These are phyloP conservation scores for Patagioenas fasciata DNA, from an alignment of 2,113 vertebrate genomes.

Conservation along the genomic window DNA sequence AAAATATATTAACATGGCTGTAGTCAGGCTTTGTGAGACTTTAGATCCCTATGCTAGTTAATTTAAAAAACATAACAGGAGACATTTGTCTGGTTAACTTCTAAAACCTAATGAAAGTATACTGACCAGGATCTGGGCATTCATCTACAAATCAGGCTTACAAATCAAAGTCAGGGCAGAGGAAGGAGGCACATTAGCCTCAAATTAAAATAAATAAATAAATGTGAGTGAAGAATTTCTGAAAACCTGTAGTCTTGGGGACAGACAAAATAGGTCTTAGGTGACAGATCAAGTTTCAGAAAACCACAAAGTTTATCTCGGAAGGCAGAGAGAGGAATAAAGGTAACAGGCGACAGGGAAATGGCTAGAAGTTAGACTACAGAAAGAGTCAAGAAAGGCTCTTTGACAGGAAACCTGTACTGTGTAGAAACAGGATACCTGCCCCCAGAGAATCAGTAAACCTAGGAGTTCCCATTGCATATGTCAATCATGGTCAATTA, in stretches of 20 bases:
- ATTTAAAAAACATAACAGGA: neutral
- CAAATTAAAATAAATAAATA: too few relatives aligned
- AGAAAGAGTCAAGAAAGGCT: neutral
- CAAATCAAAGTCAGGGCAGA: neutral
- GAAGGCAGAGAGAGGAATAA: neutral
- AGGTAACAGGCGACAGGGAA: neutral
- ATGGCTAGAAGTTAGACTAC: neutral
- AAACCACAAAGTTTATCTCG: neutral
- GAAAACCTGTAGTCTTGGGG: neutral
- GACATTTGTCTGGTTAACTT: neutral
- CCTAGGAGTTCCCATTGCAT: neutral
- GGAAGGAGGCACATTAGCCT: neutral
- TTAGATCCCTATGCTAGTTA: neutral
- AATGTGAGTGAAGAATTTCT: neutral
- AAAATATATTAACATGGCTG: neutral
- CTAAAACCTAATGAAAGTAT: neutral
- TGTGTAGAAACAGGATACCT: neutral
- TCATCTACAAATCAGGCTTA: neutral
- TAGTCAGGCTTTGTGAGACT: neutral
- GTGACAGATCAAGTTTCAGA: neutral
- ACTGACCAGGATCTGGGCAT: neutral
- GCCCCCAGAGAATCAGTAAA: neutral
- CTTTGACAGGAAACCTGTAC: neutral
- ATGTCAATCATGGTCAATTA: neutral
- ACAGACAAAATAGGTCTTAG: neutral